Conservation (phyloP, 2,888 invertebrate species). For the Andrena marginata region DNA sequence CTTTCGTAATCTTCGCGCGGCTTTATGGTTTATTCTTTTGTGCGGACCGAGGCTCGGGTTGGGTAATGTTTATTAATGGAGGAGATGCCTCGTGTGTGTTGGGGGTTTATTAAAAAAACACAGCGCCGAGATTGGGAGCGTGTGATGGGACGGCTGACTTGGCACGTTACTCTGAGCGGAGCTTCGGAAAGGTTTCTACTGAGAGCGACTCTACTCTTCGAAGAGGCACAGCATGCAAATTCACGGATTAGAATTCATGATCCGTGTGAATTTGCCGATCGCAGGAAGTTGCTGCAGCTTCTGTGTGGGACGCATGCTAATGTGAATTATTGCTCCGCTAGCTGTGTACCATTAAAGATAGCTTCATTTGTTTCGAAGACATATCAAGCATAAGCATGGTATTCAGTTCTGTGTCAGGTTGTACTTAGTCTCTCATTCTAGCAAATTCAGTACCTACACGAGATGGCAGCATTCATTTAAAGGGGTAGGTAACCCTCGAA, state of each 20-base stretch:
- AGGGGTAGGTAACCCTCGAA: too few relatives aligned
- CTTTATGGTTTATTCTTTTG: constrained; percentile 46
- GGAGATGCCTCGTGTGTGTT: constrained; percentile 6
- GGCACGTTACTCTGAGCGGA: neutral
- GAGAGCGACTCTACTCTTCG: neutral
- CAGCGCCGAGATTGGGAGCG: neutral
- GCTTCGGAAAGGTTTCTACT: neutral
- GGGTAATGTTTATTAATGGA: constrained; percentile 46
- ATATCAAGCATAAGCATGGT: neutral
- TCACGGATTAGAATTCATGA: constrained; percentile 2
- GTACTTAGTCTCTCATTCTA: too few relatives aligned
- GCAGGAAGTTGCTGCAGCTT: neutral
- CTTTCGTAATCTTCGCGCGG: constrained; percentile 44
- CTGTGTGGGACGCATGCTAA: neutral
- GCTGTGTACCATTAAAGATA: neutral
- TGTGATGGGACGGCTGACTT: neutral
- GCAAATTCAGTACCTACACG: too few relatives aligned
- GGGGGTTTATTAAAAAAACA: constrained; percentile 45
- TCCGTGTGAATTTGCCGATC: neutral
- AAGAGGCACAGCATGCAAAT: constrained; percentile 12
- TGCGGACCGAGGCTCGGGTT: neutral
- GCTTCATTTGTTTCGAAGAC: neutral
- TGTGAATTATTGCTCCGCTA: neutral
- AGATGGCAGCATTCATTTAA: too few relatives aligned
- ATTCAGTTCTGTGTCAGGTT: too few relatives aligned